Evolutionary conservation across 2,888 invertebrate genomes (phyloP), one percentile per base, ranked within the genome.

Genomic region (Nomada lathburiana): DNA sequence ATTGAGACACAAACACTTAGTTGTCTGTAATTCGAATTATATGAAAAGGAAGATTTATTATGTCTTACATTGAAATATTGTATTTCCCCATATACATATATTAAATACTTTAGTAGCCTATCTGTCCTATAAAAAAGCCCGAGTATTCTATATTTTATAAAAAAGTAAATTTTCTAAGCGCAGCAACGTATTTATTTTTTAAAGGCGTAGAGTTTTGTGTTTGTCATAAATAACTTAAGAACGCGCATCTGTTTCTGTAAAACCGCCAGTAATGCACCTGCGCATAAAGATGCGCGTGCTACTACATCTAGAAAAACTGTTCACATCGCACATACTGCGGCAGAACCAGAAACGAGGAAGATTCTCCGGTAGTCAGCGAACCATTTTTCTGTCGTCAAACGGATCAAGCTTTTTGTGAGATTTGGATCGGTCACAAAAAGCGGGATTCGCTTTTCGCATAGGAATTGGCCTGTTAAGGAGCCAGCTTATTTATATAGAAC

Each of bases 391-490:
- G 93, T 94, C 94, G 93, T 93, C 90, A 94, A 94, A 94, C 93
- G 93, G 92, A 93, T 94, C 94, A 92, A 92, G 93, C 94, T 93
- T 94, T 94, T 93, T 93, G 93, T 94, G 94, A 94, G 91, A 93
- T 88, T 93, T 92, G 93, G 93, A 93, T 93, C 93, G 91, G 87
- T 94, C 94, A 93, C 94, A 94, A 93, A 94, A 93, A 93, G 94
- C 94, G 91, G 93, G 94, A 93, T 94, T 94, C 94, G 93, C 93
- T 94, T 94, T 94, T 94, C 94, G 94, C 89, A 92, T 92, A 93
- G 93, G 92, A 94, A 93, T 92, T 92, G 91, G 93, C 91, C 84
- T 88, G 89, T 86, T 70, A 83, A 82, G 85, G 86, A 88, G 87
- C 76, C 82, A 86, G 83, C 82, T 82, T 76, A 84, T 74, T 79